Conservation (phyloP, 2,797 vertebrate species). For the Rhinophrynus dorsalis region DNA sequence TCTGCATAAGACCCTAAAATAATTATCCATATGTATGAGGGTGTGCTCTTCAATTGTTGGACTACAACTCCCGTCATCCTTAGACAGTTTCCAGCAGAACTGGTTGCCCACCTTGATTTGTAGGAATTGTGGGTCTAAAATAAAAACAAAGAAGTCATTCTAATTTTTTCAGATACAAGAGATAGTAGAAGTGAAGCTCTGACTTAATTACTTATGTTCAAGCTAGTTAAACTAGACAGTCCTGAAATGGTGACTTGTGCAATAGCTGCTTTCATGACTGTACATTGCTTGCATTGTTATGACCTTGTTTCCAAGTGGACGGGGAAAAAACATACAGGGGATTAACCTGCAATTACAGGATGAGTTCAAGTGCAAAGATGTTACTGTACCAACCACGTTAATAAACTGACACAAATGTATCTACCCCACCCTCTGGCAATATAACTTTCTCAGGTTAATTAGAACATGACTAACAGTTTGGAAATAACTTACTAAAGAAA, state of each 20-base stretch:
- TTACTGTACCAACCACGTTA: conserved; percentile 3
- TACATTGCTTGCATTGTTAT: not conserved
- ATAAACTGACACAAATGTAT: conserved; percentile 5
- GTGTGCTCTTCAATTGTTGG: no score
- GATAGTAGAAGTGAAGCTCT: not conserved
- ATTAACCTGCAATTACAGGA: not conserved
- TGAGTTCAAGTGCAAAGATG: not conserved
- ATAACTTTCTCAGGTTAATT: conserved; percentile 46
- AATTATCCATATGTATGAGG: no score
- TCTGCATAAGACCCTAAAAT: no score
- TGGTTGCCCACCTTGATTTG: no score
- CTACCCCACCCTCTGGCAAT: conserved; percentile 49
- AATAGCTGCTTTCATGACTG: not conserved
- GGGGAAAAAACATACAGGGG: not conserved
- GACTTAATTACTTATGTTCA: not conserved
- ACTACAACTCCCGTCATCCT: no score
- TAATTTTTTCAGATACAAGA: no score
- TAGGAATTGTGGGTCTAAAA: no score
- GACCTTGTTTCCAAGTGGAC: conserved; percentile 6
- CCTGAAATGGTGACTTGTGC: not conserved
- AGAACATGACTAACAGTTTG: conserved; percentile 54
- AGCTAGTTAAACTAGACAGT: not conserved
- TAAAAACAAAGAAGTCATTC: no score
- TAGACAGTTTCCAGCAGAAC: no score
- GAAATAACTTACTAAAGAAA: conserved; percentile 5